Evolutionary conservation across 1,140 invertebrate species (phyloP).

Genomic region (Luehdorfia chinensis): DNA sequence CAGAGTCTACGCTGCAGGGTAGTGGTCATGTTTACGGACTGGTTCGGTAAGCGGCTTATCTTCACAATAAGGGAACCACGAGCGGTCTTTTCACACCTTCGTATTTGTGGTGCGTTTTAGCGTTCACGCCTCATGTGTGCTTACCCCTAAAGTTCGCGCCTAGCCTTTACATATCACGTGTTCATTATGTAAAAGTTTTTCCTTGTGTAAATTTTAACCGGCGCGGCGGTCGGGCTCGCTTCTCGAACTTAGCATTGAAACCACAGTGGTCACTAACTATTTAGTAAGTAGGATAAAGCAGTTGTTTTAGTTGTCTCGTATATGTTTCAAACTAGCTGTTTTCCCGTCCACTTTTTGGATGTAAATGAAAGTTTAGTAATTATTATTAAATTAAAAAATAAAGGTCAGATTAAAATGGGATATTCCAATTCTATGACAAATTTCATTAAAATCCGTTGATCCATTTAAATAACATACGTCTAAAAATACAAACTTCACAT

Average conservation of each 20-base stretch:
- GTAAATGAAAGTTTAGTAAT: too few relatives aligned
- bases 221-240: conserved; percentile 22
- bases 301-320: too few relatives aligned
- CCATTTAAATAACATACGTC: too few relatives aligned
- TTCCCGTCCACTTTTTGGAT: too few relatives aligned
- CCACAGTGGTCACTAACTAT: neutral
- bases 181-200: conserved; percentile 52
- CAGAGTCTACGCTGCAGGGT: too few relatives aligned
- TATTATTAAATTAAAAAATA: too few relatives aligned
- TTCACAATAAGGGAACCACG: conserved; percentile 51
- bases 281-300: too few relatives aligned
- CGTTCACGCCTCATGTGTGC: conserved; percentile 65
- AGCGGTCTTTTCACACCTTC: conserved; percentile 70
- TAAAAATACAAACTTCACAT: too few relatives aligned
- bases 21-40: conserved; percentile 61
- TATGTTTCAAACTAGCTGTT: too few relatives aligned
- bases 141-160: conserved; percentile 67
- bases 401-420: too few relatives aligned
- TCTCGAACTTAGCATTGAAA: conserved; percentile 20
- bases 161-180: conserved; percentile 54
- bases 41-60: conserved; percentile 59
- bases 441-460: too few relatives aligned
- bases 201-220: conserved; percentile 33
- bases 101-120: conserved; percentile 66
- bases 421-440: too few relatives aligned